Conservation (phyloP, 1,140 invertebrate species). For the Procambarus clarkii region DNA sequence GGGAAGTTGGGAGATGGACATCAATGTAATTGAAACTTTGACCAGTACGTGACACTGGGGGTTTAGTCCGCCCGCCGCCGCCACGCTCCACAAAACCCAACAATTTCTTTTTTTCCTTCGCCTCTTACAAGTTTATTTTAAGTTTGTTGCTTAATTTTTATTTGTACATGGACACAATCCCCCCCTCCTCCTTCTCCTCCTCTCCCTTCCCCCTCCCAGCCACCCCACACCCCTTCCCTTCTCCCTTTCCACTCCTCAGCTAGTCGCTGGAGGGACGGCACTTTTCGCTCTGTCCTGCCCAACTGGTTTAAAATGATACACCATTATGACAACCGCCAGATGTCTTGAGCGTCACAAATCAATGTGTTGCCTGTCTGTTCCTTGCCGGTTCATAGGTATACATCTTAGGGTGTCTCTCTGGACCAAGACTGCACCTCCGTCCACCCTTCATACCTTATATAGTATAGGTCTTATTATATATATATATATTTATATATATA, state of each 20-base stretch:
- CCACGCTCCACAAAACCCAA: background rate
- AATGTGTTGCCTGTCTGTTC: conserved; percentile 55
- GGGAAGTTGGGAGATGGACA: conserved; percentile 57
- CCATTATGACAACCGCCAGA: conserved; percentile 44
- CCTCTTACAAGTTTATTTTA: conserved; percentile 17
- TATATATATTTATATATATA: no score
- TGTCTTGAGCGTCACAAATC: conserved; percentile 60
- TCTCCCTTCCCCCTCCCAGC: background rate
- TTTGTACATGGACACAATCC: background rate
- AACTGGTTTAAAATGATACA: conserved; percentile 23
- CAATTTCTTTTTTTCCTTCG: conserved; percentile 30
- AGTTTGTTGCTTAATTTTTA: background rate
- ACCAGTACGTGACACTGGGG: conserved; percentile 45
- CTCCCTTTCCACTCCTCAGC: no score
- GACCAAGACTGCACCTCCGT: background rate
- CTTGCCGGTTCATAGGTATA: background rate
- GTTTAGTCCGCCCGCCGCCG: conserved; percentile 25
- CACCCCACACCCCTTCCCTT: no score
- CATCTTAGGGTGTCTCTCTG: background rate
- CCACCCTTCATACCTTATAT: no score
- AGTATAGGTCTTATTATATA: no score
- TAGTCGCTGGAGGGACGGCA: background rate
- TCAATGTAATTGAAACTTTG: conserved; percentile 64
- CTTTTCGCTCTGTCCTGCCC: background rate
- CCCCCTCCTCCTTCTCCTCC: background rate